phyloP scores from a whole-genome alignment of 2,888 invertebrate species.

The Ormyrus thymus region DNA sequence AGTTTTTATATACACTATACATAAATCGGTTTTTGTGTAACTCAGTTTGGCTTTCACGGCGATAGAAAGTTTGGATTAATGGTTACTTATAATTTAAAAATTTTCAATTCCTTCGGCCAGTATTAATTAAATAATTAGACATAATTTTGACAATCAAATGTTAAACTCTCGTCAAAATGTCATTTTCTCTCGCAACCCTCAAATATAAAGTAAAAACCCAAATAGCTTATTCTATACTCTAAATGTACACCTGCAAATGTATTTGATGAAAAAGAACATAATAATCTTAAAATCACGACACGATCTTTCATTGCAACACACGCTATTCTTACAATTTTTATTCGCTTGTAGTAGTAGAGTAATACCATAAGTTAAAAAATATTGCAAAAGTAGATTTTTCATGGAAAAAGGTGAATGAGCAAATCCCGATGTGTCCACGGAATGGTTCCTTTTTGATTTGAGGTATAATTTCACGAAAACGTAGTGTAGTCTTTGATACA shows the following conservation, averaged over 20 bases:
- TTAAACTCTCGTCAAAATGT: no score
- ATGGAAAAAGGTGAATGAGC: neutral
- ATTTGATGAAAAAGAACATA: slow-evolving; percentile 2
- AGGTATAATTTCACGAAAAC: slow-evolving; percentile 1
- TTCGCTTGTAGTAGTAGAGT: neutral
- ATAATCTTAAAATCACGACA: neutral
- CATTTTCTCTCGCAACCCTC: neutral
- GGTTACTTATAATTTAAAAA: neutral
- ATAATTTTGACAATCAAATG: no score
- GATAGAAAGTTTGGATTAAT: slow-evolving; percentile 13
- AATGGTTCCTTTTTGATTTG: slow-evolving; percentile 24
- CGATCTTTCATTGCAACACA: neutral
- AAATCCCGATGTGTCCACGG: slow-evolving; percentile 16
- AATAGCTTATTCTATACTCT: slow-evolving; percentile 19
- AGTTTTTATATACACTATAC: slow-evolving; percentile 54
- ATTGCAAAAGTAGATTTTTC: neutral
- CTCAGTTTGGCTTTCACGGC: slow-evolving; percentile 45
- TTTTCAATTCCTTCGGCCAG: slow-evolving; percentile 5
- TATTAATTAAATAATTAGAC: no score
- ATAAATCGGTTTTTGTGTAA: slow-evolving; percentile 40
- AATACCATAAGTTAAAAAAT: neutral
- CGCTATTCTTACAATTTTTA: no score
- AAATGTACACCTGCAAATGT: slow-evolving; percentile 25
- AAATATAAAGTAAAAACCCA: slow-evolving; percentile 25
- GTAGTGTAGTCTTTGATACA: neutral